These are phyloP conservation scores for Parasteatoda lunata DNA, from an alignment of 2,888 invertebrate species.

Conservation along the genomic window DNA sequence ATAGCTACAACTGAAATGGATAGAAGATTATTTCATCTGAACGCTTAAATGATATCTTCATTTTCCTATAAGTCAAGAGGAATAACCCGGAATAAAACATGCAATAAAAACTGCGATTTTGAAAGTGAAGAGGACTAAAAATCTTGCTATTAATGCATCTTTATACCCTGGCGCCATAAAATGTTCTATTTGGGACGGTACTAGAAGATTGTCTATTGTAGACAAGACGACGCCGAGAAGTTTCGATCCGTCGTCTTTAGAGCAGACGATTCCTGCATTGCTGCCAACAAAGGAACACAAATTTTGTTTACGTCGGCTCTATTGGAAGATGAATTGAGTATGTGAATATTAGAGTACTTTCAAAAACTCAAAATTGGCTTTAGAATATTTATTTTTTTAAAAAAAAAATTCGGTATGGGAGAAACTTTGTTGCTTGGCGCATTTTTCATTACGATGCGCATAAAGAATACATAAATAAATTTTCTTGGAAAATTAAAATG, in stretches of 20 bases:
- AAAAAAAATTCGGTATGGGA: too few species aligned
- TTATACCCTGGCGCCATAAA: constrained; percentile 47
- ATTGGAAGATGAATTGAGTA: not conserved
- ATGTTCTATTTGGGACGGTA: constrained; percentile 53
- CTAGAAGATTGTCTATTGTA: constrained; percentile 35
- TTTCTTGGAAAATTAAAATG: too few species aligned
- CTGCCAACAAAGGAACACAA: constrained; percentile 50
- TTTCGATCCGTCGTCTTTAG: constrained; percentile 48
- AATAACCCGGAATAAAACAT: constrained; percentile 3
- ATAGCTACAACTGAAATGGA: too few species aligned
- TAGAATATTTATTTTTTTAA: too few species aligned
- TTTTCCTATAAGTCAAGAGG: not conserved
- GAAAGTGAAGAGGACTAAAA: constrained; percentile 32
- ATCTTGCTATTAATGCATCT: constrained; percentile 42
- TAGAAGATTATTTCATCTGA: too few species aligned
- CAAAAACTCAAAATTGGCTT: too few species aligned
- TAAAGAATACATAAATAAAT: too few species aligned
- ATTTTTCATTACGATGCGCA: too few species aligned
- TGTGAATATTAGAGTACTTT: not conserved
- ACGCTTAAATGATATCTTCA: too few species aligned
- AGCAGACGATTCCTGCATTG: constrained; percentile 28
- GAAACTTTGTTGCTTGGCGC: too few species aligned
- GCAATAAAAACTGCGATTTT: constrained; percentile 45
- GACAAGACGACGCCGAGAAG: constrained; percentile 49
- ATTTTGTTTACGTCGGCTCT: not conserved